Evolutionary conservation across 2,797 vertebrate species (phyloP), one percentile per base, ranked within the genome.

Genomic region (Potorous gilbertii): DNA sequence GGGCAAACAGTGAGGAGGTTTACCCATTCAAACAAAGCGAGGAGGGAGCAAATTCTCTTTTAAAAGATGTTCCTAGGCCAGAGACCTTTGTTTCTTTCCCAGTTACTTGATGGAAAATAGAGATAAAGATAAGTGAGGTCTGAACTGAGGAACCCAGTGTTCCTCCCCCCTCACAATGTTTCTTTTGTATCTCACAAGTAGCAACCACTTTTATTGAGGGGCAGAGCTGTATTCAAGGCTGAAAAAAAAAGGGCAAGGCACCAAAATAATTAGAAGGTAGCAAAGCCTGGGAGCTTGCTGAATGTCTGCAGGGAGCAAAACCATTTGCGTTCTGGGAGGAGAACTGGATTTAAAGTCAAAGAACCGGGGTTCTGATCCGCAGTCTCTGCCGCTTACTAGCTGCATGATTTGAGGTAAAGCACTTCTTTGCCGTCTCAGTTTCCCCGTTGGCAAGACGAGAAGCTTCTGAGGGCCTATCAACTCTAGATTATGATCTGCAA

Each of bases 11-110:
- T 92, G 95, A 92, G 96, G 94, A 97, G 98, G 93, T 97, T 97
- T 98, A 96, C 90, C 94, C 97, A 97, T 97, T 98, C 98, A 98
- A 97, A 98, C 98, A 98, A 97, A 98, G 96, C 97, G 96, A 92
- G 96, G 95, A 97, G 97, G 59, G 95, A 98, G 98, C 96, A 97
- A 97, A 98, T 98, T 97, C 97, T 96, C 96, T 96, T 96, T 97
- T 97, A 96, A 87, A 98, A 98, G 98, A 98, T 96, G 95, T 97
- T 96, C 97, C 96, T 96, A 94, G 96, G 96, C 97, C 96, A 96
- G 97, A 97, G 96, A 96, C 96, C 97, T 97, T 96, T 96, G 95
- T 95, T 97, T 96, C 92, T 16, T 97, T 96, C 95, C 96, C 94
- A 94, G 96, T 95, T 97, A 95, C 97, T 97, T 92, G 94, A 94